Base-by-base conservation (phyloP, 2,888 invertebrate species). In the Masnerella sp. region DNA sequence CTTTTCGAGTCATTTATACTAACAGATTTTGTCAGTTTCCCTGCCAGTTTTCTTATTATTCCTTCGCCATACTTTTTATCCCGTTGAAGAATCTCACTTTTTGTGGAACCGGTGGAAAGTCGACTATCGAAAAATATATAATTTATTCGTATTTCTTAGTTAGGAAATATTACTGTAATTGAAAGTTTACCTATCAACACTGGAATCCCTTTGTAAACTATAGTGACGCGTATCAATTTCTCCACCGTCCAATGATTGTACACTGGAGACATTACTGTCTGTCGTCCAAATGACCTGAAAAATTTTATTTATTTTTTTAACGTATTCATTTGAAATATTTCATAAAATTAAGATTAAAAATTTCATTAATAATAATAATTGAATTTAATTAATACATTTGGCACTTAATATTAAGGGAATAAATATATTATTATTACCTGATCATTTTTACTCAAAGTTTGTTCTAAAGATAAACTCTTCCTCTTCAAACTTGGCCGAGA, bases 1-100 rank as follows among this genome's bases (percentile, higher is more conserved):
- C 83, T 84, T 45, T 84, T 85, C n/a, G 87, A 91, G 83, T 93
- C 93, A 82, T 95, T 94, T 56, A 94, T 92, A 77, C 94, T 95
- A 45, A 94, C 91, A 1, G 95, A 94, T 87, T 96, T 96, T 1
- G 95, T 95, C 52, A 96, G 88, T 83, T 95, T 94, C 82, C 94
- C 93, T 76, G 89, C 90, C 64, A 96, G 87, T 88, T 96, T 96
- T 12, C 95, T 94, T 83, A 96, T 94, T 28, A 96, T 88, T 49
- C 95, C 91, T 87, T 94, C 94, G 84, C 92, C 92, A 88, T 94
- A 93, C 88, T 95, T 94, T 85, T 95, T 95, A 64, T 94, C 93
- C 25, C 92, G 88, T 2, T 93, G 91, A 64, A 93, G 87, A 77
- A 92, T 90, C 82, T 96, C 96, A 85, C 96, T 95, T 86, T 95